phyloP scores from a whole-genome alignment of 1,140 invertebrate species.

The Drosophila bocqueti region DNA sequence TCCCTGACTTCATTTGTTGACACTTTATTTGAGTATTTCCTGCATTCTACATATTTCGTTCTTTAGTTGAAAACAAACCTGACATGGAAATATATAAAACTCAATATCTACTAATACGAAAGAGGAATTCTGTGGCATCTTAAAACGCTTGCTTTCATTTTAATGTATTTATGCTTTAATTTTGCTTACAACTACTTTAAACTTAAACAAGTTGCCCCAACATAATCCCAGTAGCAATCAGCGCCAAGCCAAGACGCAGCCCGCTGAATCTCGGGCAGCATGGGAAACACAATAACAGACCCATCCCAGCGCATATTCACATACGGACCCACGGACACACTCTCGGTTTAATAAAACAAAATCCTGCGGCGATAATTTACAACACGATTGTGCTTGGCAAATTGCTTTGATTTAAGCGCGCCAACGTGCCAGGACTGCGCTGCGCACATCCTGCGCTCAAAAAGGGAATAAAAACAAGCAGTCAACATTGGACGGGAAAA shows the following conservation, averaged over 20 bases:
- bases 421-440: conserved; percentile 74
- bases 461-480: conserved; percentile 81
- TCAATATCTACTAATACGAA: background rate
- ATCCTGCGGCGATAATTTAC: conserved; percentile 82
- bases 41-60: too few species aligned
- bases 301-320: conserved; percentile 34
- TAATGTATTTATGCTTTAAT: background rate
- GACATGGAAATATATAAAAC: background rate
- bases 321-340: conserved; percentile 51
- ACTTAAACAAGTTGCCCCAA: background rate
- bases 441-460: conserved; percentile 44
- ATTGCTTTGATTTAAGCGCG: conserved; percentile 82
- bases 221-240: conserved; percentile 53
- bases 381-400: conserved; percentile 78
- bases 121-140: background rate
- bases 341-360: conserved; percentile 80
- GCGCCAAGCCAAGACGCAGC: background rate
- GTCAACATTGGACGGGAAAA: conserved; percentile 70
- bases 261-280: conserved; percentile 42
- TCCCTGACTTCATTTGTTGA: background rate
- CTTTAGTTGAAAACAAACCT: background rate
- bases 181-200: conserved; percentile 29
- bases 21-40: background rate
- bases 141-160: background rate
- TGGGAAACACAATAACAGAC: conserved; percentile 23